These are phyloP conservation scores for Nomada goodeniana DNA, from an alignment of 2,888 invertebrate species.

Conservation along the genomic window DNA sequence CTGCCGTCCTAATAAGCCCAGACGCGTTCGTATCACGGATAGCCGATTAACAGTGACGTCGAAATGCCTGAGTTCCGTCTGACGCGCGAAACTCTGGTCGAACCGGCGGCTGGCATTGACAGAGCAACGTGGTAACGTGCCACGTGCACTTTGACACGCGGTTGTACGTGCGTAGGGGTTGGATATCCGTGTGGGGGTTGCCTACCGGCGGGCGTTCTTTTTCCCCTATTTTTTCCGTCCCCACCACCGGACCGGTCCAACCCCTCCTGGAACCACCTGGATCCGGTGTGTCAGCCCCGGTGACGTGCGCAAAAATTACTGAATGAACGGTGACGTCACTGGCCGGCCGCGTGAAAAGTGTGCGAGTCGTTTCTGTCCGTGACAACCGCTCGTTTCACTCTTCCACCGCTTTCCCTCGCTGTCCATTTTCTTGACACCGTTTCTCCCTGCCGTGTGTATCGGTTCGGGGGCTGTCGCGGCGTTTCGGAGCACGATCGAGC, in stretches of 20 bases:
- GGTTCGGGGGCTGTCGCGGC: constrained; percentile 19
- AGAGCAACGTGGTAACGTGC: constrained; percentile 81
- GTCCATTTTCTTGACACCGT: no score
- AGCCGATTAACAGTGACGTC: constrained; percentile 1
- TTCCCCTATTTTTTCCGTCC: constrained; percentile 83
- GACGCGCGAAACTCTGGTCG: background rate
- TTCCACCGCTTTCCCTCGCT: constrained; percentile 29
- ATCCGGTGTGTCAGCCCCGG: constrained; percentile 76
- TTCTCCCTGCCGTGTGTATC: constrained; percentile 12
- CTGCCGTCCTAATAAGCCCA: background rate
- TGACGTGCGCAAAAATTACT: constrained; percentile 84
- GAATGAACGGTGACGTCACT: constrained; percentile 84
- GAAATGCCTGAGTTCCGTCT: background rate
- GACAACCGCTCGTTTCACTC: constrained; percentile 61
- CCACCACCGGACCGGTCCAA: constrained; percentile 74
- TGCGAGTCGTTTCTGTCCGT: constrained; percentile 68
- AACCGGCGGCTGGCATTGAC: background rate
- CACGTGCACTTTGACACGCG: constrained; percentile 84
- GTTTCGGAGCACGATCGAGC: constrained; percentile 18
- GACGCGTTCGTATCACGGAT: background rate
- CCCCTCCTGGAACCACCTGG: constrained; percentile 76
- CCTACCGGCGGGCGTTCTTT: constrained; percentile 77
- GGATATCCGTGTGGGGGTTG: constrained; percentile 73
- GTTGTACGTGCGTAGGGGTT: constrained; percentile 81
- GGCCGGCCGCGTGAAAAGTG: constrained; percentile 73